A percentile compares a stretch with the other conserved stretches of the same genome.
Conservation (phyloP, 1,140 invertebrate species). For the Spodoptera frugiperda region DNA sequence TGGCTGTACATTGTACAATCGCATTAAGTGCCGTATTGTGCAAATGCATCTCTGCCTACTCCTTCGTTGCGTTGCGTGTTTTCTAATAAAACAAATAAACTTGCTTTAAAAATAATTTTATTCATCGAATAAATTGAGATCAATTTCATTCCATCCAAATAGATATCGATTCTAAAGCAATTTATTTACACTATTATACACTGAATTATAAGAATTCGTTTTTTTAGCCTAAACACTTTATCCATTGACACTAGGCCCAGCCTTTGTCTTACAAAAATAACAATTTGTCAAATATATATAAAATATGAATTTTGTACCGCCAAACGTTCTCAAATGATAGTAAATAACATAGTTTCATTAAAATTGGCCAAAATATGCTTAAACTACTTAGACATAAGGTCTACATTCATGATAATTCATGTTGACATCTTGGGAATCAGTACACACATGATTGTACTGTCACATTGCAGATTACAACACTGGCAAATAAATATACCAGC, state of each 20-base stretch:
- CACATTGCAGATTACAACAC: too few species aligned
- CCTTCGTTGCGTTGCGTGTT: too few species aligned
- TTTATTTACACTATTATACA: conserved; percentile 48
- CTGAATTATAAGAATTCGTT: conserved; percentile 23
- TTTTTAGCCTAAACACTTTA: not conserved
- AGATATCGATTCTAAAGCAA: conserved; percentile 33
- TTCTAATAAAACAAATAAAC: not conserved
- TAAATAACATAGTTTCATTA: too few species aligned
- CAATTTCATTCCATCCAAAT: conserved; percentile 41
- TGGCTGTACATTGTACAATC: too few species aligned
- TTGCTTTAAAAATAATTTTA: conserved; percentile 45
- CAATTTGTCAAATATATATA: not conserved
- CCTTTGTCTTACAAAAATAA: not conserved
- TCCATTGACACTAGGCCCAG: conserved; percentile 9
- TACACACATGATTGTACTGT: too few species aligned
- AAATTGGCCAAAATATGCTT: too few species aligned
- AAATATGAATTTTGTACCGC: conserved; percentile 6
- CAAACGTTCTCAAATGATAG: not conserved
- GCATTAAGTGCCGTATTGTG: too few species aligned
- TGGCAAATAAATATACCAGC: too few species aligned
- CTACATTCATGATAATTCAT: too few species aligned
- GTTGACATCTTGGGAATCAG: too few species aligned
- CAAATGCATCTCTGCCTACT: too few species aligned
- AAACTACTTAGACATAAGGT: too few species aligned
- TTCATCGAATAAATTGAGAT: conserved; percentile 41